A percentile compares a stretch with the other conserved stretches of the same genome.
These are phyloP conservation scores for Thamnophis sirtalis DNA, from an alignment of 2,113 vertebrate species.

Conservation along the genomic window DNA sequence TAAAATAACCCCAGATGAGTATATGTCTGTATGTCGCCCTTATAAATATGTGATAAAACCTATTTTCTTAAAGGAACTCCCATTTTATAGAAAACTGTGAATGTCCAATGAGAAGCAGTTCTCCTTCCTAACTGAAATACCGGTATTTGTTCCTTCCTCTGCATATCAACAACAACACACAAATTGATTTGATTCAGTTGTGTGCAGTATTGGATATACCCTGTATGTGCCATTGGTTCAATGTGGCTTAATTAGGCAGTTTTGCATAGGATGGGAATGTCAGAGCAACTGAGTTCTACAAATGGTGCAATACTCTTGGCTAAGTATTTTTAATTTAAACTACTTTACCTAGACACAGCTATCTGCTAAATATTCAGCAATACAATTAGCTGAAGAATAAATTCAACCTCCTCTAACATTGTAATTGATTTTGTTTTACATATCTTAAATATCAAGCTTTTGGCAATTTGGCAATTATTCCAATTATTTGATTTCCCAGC, in stretches of 20 bases:
- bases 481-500: neutral
- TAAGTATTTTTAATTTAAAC: neutral
- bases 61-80: neutral
- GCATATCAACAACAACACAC: neutral
- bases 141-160: neutral
- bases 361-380: neutral
- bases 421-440: slow-evolving; percentile 13
- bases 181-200: neutral
- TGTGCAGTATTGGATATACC: neutral
- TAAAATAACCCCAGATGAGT: neutral
- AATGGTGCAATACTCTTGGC: neutral
- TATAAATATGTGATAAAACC: neutral
- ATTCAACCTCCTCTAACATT: neutral
- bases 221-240: neutral
- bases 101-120: neutral
- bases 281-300: neutral
- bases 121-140: neutral
- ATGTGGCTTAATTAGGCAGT: neutral
- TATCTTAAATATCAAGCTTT: slow-evolving; percentile 15
- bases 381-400: slow-evolving; percentile 14
- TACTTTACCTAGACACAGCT: neutral
- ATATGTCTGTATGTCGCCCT: too few species aligned
- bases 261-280: neutral
- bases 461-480: neutral
- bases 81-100: neutral